These are phyloP conservation scores for Ptychodera flava DNA, from an alignment of 35 echinoderm and acorn worm species.

Conservation along the genomic window DNA sequence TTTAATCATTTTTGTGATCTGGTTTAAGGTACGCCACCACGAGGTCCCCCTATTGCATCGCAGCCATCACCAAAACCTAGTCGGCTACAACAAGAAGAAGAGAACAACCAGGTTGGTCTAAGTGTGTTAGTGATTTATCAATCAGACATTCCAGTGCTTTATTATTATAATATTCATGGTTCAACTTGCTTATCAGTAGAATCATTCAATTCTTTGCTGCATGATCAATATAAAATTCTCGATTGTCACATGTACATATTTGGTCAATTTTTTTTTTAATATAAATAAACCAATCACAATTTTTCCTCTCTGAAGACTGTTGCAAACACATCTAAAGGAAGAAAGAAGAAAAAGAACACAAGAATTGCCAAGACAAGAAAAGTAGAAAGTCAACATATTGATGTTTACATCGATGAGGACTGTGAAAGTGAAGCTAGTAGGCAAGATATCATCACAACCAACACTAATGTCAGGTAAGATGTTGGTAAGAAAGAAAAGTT, in stretches of 20 bases:
- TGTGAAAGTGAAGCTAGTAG: neutral
- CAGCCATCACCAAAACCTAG: constrained; percentile 38
- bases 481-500: too few species aligned
- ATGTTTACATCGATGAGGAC: neutral
- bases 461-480: neutral
- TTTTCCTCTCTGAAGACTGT: neutral
- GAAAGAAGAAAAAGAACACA: neutral
- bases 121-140: too few species aligned
- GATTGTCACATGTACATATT: too few species aligned
- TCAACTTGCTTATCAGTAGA: too few species aligned
- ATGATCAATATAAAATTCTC: too few species aligned
- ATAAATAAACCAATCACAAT: too few species aligned
- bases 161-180: too few species aligned
- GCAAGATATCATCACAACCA: neutral
- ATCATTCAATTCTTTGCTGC: too few species aligned
- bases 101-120: too few species aligned
- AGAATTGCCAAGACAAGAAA: neutral
- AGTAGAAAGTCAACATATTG: neutral
- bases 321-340: neutral
- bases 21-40: constrained; percentile 64
- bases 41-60: constrained; percentile 57
- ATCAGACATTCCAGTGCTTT: too few species aligned
- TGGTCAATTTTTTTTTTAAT: too few species aligned
- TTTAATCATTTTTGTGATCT: too few species aligned
- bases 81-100: neutral